phyloP scores from a whole-genome alignment of 1,140 invertebrate species.

The Ceratina japonica region DNA sequence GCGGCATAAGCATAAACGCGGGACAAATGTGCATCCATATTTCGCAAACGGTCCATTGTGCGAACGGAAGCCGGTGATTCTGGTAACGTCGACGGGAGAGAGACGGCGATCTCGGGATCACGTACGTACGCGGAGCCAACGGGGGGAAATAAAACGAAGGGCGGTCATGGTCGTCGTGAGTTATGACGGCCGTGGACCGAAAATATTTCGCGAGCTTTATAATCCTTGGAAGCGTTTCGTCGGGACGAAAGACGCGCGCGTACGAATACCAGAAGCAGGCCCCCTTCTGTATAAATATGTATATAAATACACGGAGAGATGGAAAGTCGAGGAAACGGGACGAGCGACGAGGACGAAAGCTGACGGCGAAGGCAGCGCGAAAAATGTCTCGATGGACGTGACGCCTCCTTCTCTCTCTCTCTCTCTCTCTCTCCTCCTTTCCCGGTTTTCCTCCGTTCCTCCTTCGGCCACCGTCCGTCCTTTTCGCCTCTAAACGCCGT shows the following conservation, averaged over 20 bases:
- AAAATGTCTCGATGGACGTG: conserved; percentile 62
- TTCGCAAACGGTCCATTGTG: conserved; percentile 47
- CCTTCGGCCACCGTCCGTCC: background rate
- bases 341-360: background rate
- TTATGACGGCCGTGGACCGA: conserved; percentile 71
- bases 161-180: conserved; percentile 58
- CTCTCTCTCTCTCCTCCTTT: background rate
- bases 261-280: conserved; percentile 54
- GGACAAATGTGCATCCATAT: conserved; percentile 58
- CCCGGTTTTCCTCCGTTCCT: background rate
- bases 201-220: conserved; percentile 75
- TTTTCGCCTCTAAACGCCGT: conserved; percentile 43
- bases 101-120: background rate
- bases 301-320: background rate
- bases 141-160: conserved; percentile 55
- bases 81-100: conserved; percentile 32
- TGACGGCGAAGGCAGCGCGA: conserved; percentile 29
- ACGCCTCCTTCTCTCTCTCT: conserved; percentile 6
- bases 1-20: conserved; percentile 38
- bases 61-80: conserved; percentile 49
- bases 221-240: conserved; percentile 67
- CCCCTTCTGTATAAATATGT: conserved; percentile 7
- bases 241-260: conserved; percentile 52
- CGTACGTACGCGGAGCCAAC: background rate
- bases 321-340: too few relatives aligned